Base-by-base conservation (phyloP, 2,888 invertebrate species). In the Pterostichus niger region DNA sequence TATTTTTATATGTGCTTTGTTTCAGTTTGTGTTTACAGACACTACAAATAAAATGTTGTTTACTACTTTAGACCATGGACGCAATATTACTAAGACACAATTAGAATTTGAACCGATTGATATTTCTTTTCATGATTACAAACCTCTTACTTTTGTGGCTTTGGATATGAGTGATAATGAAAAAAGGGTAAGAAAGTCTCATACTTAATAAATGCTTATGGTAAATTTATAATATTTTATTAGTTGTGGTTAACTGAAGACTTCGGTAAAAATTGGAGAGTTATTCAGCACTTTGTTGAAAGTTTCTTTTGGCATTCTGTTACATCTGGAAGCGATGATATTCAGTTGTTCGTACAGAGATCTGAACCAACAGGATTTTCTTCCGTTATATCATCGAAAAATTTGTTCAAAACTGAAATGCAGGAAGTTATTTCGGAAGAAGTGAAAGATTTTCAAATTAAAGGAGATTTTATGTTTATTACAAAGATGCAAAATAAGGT, bases 11-110 rank as follows among this genome's bases (percentile, higher is more conserved):
- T 75, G 2, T 40, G n/a, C 40, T 81, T 75, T 82, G 40, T 83
- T 84, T 84, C 91, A 97, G 97, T 96, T 96, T 89, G 94, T 97
- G 0, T 97, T 98, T 89, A 93, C 95, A 77, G 98, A 98, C 89
- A 92, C 94, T 1, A 91, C 92, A 52, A 94, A 97, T 88, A 95
- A 95, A 87, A 92, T 93, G 85, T 91, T 97, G 40, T 97, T 94
- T 88, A 93, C 95, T 81, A 97, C 97, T 0, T 91, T 90, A 59
- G 93, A 97, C 89, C 94, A 94, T 90, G 96, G 96, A 0, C 90
- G 90, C 56, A 93, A 91, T n/a, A 94, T 97, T 85, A 90, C 90
- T 52, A 91, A 92, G 84, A 91, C 93, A 1, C 90, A 93, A 84
- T 90, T 97, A 80, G 90, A 90, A 49, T 98, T 97, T 90, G 93